Evolutionary conservation across 1,140 invertebrate genomes (phyloP).

Genomic region (Limonius californicus): DNA sequence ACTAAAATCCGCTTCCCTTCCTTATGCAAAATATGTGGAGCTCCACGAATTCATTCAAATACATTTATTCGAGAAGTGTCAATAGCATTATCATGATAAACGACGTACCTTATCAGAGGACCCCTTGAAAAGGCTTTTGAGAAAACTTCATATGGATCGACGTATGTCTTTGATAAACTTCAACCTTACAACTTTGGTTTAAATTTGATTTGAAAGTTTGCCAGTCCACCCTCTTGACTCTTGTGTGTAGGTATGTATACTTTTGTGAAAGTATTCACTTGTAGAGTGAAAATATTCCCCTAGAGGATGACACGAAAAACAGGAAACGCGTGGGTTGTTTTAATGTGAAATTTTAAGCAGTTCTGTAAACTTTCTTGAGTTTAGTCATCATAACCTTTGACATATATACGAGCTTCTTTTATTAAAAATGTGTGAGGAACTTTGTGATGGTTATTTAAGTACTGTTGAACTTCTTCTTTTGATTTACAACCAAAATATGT

Average conservation of each 20-base stretch:
- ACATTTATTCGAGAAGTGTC: slow-evolving; percentile 1
- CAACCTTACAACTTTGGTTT: neutral
- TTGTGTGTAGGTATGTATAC: neutral
- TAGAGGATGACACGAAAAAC: neutral
- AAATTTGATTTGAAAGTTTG: slow-evolving; percentile 1
- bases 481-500: no score
- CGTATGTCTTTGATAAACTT: slow-evolving; percentile 10
- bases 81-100: slow-evolving; percentile 6
- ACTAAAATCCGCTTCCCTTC: slow-evolving; percentile 4
- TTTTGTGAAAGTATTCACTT: neutral
- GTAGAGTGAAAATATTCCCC: neutral
- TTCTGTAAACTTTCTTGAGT: no score
- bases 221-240: neutral
- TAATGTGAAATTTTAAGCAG: no score
- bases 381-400: no score
- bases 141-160: neutral
- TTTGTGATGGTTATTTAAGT: no score
- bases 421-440: no score
- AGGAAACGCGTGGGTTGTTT: no score
- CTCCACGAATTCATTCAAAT: slow-evolving; percentile 5
- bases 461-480: no score
- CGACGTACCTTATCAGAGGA: slow-evolving; percentile 2
- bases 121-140: slow-evolving; percentile 1
- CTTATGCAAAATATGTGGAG: slow-evolving; percentile 4
- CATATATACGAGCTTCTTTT: no score